Evolutionary conservation across 1,140 invertebrate species (phyloP).

Genomic region (Pristionchus pacificus): DNA sequence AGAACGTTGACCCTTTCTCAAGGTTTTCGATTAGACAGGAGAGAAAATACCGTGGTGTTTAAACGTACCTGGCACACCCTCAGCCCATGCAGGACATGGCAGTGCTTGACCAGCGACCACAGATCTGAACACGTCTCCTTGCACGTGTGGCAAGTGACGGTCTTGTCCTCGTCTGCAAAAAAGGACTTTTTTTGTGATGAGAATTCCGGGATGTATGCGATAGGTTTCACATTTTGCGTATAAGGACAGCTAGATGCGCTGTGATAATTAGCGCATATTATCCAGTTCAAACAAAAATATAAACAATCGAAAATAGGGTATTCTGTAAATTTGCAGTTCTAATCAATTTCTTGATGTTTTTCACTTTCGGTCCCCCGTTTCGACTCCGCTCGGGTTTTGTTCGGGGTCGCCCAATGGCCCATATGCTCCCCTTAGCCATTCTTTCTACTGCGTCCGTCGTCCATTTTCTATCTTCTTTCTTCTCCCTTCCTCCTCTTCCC

Average conservation of each 20-base stretch:
- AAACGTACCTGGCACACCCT: conserved; percentile 34
- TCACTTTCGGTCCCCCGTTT: no score
- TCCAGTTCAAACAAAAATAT: conserved; percentile 14
- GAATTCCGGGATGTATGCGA: no score
- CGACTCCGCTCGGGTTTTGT: no score
- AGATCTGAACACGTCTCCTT: conserved; percentile 48
- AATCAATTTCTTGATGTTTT: no score
- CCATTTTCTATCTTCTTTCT: no score
- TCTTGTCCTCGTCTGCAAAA: conserved; percentile 11
- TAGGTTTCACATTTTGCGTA: no score
- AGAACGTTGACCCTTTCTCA: no score
- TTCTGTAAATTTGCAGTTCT: no score
- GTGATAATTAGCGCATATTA: neutral
- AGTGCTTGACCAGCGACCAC: conserved; percentile 53
- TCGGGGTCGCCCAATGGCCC: conserved; percentile 4
- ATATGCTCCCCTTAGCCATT: no score
- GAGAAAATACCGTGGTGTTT: neutral
- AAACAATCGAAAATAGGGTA: conserved; percentile 11
- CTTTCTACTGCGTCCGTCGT: no score
- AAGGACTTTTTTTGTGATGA: neutral
- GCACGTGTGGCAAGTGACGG: conserved; percentile 48
- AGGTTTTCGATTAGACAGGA: neutral
- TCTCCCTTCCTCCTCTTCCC: no score
- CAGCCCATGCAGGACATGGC: conserved; percentile 47
- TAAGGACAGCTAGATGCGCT: neutral